Evolutionary conservation across 2,888 invertebrate genomes (phyloP).

Genomic region (Malachius bipustulatus): DNA sequence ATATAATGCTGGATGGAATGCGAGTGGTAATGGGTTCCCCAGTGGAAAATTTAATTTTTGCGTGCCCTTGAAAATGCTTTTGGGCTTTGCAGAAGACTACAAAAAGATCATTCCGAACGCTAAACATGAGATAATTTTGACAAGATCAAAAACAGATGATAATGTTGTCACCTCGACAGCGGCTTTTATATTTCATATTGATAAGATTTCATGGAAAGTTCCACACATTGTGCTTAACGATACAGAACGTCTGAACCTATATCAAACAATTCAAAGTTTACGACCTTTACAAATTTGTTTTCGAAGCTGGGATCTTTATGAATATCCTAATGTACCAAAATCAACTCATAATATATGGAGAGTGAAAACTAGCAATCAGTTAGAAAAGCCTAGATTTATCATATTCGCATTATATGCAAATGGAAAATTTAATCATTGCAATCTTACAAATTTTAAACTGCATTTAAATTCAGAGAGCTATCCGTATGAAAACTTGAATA

Average conservation of each 20-base stretch:
- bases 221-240: conserved; percentile 18
- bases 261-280: conserved; percentile 13
- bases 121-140: no score
- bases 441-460: conserved; percentile 27
- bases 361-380: conserved; percentile 22
- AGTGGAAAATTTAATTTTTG: no score
- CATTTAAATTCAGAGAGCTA: conserved; percentile 29
- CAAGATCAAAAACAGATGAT: no score
- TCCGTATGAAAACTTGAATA: conserved; percentile 28
- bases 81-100: no score
- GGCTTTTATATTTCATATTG: conserved; percentile 13
- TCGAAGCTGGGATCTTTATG: conserved; percentile 31
- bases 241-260: conserved; percentile 17
- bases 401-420: conserved; percentile 31
- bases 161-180: no score
- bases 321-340: conserved; percentile 28
- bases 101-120: no score
- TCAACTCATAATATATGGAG: conserved; percentile 27
- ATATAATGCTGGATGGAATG: conserved; percentile 22
- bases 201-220: conserved; percentile 18
- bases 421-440: conserved; percentile 23
- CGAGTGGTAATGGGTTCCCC: no score
- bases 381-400: conserved; percentile 32
- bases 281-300: conserved; percentile 19
- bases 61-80: no score